Percentiles rank a stretch among this genome's conserved stretches.
Conservation (phyloP, 2,888 invertebrate genomes). For the Drosophila suboccidentalis region DNA sequence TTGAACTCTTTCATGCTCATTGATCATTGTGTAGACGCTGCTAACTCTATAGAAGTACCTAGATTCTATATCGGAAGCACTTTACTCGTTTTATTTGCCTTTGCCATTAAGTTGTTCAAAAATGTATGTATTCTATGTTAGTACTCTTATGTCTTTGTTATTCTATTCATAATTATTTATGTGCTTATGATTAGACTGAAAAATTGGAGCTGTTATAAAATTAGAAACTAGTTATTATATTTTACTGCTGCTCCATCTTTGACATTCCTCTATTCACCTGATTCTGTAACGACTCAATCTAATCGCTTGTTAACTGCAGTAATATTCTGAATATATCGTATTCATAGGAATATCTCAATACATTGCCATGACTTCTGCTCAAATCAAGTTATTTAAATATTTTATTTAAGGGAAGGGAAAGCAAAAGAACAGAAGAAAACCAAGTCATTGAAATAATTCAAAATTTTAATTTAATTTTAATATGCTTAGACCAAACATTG, state of each 20-base stretch:
- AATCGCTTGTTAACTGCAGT: conserved; percentile 69
- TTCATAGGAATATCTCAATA: conserved; percentile 40
- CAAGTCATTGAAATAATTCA: conserved; percentile 59
- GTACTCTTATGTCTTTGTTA: conserved; percentile 7
- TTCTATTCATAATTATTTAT: conserved; percentile 11
- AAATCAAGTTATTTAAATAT: background rate
- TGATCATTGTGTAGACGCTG: conserved; percentile 24
- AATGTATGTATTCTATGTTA: conserved; percentile 23
- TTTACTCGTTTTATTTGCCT: conserved; percentile 78
- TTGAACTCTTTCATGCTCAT: conserved; percentile 38
- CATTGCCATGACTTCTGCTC: background rate
- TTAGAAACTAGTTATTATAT: conserved; percentile 21
- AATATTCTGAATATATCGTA: conserved; percentile 39
- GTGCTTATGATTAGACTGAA: conserved; percentile 6
- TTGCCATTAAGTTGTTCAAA: conserved; percentile 57
- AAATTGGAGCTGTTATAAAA: conserved; percentile 13
- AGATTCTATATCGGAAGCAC: conserved; percentile 76
- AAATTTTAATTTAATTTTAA: conserved; percentile 72
- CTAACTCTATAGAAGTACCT: conserved; percentile 59
- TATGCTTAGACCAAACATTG: conserved; percentile 64
- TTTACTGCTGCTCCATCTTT: conserved; percentile 18
- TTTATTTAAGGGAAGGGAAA: background rate
- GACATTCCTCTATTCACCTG: conserved; percentile 54
- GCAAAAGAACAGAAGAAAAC: conserved; percentile 20
- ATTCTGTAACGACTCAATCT: conserved; percentile 48